phyloP scores from a whole-genome alignment of 2,888 invertebrate genomes.

The Drosophila rubida region DNA sequence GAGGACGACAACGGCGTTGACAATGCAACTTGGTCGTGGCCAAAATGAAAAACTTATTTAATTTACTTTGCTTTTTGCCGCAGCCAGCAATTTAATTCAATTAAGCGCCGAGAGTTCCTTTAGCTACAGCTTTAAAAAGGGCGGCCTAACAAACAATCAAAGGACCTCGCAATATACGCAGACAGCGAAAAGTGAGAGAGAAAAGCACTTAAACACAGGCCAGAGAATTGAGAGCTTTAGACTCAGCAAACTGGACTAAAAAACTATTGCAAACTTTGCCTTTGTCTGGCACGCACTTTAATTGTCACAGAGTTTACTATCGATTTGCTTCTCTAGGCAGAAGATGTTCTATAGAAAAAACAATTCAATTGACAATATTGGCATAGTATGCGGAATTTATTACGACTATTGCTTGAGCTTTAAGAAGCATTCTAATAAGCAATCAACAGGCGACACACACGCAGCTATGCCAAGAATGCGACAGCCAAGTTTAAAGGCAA shows the following conservation, averaged over 20 bases:
- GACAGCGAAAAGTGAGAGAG: not conserved
- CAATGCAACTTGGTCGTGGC: slow-evolving; percentile 75
- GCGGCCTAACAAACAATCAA: slow-evolving; percentile 53
- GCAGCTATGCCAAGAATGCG: slow-evolving; percentile 66
- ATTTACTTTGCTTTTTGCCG: slow-evolving; percentile 84
- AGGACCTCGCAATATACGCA: slow-evolving; percentile 7
- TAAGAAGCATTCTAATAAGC: slow-evolving; percentile 54
- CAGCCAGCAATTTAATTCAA: slow-evolving; percentile 83
- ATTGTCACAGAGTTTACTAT: not conserved
- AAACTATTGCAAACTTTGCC: not conserved
- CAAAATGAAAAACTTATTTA: slow-evolving; percentile 83
- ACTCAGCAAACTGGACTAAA: not conserved
- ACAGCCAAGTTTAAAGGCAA: slow-evolving; percentile 57
- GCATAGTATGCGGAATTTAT: no score
- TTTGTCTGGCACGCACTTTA: not conserved
- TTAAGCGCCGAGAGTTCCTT: slow-evolving; percentile 75
- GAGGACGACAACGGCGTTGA: slow-evolving; percentile 64
- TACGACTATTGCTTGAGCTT: slow-evolving; percentile 3
- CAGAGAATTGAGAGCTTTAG: slow-evolving; percentile 12
- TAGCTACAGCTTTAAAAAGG: slow-evolving; percentile 39
- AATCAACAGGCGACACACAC: slow-evolving; percentile 71
- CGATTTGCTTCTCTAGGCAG: not conserved
- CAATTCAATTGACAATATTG: no score
- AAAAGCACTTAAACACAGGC: slow-evolving; percentile 27
- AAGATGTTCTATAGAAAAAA: no score